Evolutionary conservation across 2,797 vertebrate genomes (phyloP), one percentile per base, ranked within the genome.

Genomic region (Chanos chanos): DNA sequence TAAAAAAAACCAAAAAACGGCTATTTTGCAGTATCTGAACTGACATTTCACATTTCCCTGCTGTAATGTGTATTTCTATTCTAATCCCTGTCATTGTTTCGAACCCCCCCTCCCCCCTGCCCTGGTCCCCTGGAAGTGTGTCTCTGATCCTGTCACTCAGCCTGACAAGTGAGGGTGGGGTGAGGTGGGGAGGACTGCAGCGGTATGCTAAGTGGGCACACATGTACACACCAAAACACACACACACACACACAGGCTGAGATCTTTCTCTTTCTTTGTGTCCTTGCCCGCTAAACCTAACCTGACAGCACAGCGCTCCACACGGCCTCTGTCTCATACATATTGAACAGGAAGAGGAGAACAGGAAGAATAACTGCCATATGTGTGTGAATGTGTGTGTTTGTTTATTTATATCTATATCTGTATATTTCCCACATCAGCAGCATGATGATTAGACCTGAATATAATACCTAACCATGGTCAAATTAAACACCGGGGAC

Each of bases 271-370:
- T 65, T 56, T 68, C 70, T 65, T 67, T 0, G 68, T 49, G 77
- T 85, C 83, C 87, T 88, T 87, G 83, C 73, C 84, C 56, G 66
- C 79, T 85, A 79, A 82, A 74, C 81, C 82, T 81, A 63, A 64
- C 73, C 82, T 86, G 86, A 83, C 85, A 86, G 82, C 70, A 70
- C 83, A 79, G 76, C 36, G 79, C 75, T 76, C 80, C 80, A 79
- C 80, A 81, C 71, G 73, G 77, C 81, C 79, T 64, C 76, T 66
- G 52, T 60, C 83, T 88, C 83, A 88, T 88, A 76, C 84, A 89
- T 89, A 89, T 89, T 83, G 74, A 88, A 64, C 72, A 88, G 81
- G 70, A 25, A 10, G 39, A 28, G 47, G 28, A 33, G 28, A 63
- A 68, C 27, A 65, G 70, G 75, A 71, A 77, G 73, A 85, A 86